These are phyloP conservation scores for Copsychus sechellarum DNA, from an alignment of 2,113 vertebrate genomes.

Conservation along the genomic window DNA sequence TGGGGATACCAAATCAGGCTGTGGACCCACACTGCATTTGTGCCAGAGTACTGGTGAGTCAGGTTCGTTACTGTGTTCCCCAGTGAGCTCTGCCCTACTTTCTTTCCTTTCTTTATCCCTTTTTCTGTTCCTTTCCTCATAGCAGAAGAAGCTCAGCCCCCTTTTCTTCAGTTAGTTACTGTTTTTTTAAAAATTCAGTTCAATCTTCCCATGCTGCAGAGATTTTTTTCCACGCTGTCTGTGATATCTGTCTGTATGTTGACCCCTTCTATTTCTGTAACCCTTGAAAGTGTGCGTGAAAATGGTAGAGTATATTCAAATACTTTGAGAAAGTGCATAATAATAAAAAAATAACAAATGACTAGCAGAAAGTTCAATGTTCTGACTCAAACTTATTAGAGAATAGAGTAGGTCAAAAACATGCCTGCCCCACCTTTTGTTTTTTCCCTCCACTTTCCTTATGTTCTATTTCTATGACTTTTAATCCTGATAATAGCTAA, in stretches of 20 bases:
- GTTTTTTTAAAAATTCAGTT: background rate
- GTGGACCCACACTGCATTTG: background rate
- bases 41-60: background rate
- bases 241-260: background rate
- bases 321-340: background rate
- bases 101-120: background rate
- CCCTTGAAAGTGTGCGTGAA: background rate
- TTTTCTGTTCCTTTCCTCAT: slow-evolving; percentile 18
- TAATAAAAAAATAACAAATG: background rate
- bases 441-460: background rate
- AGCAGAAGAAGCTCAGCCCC: background rate
- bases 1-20: background rate
- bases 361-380: background rate
- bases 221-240: background rate
- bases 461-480: background rate
- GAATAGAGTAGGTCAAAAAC: background rate
- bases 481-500: background rate
- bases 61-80: slow-evolving; percentile 24
- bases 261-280: background rate
- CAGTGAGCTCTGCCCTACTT: slow-evolving; percentile 29
- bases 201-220: background rate
- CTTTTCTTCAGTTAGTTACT: background rate
- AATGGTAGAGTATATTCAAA: background rate
- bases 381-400: background rate
- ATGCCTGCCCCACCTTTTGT: background rate